These are phyloP conservation scores for Poicephalus meyeri DNA, from an alignment of 2,113 vertebrate species.

Conservation along the genomic window DNA sequence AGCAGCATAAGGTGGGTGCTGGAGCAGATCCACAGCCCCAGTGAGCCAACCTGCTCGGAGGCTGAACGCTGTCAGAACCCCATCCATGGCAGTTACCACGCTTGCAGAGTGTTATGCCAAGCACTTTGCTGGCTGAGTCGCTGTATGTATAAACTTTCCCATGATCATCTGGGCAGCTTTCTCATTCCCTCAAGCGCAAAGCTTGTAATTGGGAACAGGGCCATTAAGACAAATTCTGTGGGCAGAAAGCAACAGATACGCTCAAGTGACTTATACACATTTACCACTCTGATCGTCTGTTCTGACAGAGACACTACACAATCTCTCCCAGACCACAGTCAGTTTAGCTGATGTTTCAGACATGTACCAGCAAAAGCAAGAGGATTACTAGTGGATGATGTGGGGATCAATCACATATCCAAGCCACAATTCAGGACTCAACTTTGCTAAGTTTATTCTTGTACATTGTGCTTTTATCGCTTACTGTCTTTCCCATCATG, in stretches of 20 bases:
- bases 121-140: background rate
- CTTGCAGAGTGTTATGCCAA: background rate
- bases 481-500: background rate
- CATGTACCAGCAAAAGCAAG: constrained; percentile 8
- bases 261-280: background rate
- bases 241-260: background rate
- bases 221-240: constrained; percentile 10
- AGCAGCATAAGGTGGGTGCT: background rate
- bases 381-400: background rate
- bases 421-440: background rate
- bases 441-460: background rate
- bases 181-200: constrained; percentile 43
- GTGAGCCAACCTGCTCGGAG: background rate
- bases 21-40: background rate
- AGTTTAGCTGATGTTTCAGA: background rate
- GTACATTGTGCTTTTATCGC: background rate
- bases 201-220: constrained; percentile 9
- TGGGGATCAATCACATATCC: background rate
- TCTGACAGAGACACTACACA: background rate
- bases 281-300: background rate
- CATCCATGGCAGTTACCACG: background rate
- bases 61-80: background rate
- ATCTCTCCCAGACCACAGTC: background rate
- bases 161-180: constrained; percentile 37
- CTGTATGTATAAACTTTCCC: constrained; percentile 37